A percentile compares a stretch with the other conserved stretches of the same genome.
Evolutionary conservation across 2,888 invertebrate species (phyloP).

Genomic region (Cylloceria caligata): DNA sequence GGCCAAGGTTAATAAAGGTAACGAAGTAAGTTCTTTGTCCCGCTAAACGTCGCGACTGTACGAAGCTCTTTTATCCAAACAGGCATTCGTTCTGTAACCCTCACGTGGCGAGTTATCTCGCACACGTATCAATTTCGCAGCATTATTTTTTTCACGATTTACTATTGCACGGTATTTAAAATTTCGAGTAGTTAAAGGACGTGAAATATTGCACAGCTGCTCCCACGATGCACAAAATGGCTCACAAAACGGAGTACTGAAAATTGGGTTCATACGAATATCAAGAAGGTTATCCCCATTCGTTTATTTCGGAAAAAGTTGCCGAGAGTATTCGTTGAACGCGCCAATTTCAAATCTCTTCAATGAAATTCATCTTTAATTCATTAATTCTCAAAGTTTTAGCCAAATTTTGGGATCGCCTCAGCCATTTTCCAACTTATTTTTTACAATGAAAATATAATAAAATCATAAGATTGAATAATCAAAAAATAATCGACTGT

Average conservation of each 20-base stretch:
- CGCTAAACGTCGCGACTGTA: conserved; percentile 68
- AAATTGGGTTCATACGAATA: conserved; percentile 28
- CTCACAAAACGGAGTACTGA: conserved; percentile 66
- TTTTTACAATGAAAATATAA: background rate
- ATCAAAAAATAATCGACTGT: background rate
- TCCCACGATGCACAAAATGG: conserved; percentile 83
- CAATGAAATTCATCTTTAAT: background rate
- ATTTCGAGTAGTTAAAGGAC: conserved; percentile 75
- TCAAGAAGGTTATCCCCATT: background rate
- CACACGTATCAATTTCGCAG: conserved; percentile 67
- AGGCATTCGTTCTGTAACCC: conserved; percentile 60
- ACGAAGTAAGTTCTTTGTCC: conserved; percentile 79
- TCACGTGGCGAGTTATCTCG: conserved; percentile 64
- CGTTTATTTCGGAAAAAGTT: conserved; percentile 13
- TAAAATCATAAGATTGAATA: background rate
- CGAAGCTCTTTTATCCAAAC: conserved; percentile 48
- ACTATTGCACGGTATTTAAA: conserved; percentile 76
- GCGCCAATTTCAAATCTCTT: conserved; percentile 21
- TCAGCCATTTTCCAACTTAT: background rate
- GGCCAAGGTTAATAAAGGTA: conserved; percentile 83
- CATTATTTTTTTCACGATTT: conserved; percentile 49
- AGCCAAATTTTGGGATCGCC: background rate
- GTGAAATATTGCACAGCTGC: conserved; percentile 82
- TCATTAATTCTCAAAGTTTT: background rate
- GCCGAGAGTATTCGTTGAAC: background rate